Base-by-base conservation (phyloP, 2,888 invertebrate species). In the Scaeva pyrastri region DNA sequence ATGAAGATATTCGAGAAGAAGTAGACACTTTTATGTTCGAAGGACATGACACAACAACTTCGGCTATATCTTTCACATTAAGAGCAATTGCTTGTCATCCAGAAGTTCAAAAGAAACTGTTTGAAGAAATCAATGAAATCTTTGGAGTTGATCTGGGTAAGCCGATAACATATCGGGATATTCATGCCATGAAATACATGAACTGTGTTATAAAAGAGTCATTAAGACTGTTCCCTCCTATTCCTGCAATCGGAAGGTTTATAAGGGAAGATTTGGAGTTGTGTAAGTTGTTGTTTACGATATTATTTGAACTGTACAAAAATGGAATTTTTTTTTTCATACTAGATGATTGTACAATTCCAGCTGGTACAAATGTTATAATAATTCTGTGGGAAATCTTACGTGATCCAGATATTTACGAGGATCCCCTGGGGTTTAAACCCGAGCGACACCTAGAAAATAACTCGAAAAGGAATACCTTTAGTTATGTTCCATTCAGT, bases 21-120 rank as follows among this genome's bases (percentile, higher is more conserved):
- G 95, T 96, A 0, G 95, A 95, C 88, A 96, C 96, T 0, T 96
- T 96, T 89, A 95, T 96, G 94, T 96, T 96, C 91, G 96, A 94
- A 68, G 92, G 92, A 2, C 92, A 92, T 70, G 92, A 92, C 41
- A 93, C 92, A 1, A 92, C 91, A 43, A 91, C 91, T 3, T 90
- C 92, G 5, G 92, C 91, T 3, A 90, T 89, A 7, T 90, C 91
- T 7, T 92, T 92, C 60, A 89, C 90, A 7, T 80, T 93, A 2
- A 91, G 90, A 55, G 87, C 90, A 16, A 82, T 93, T 31, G 91
- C 92, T 0, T 88, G 90, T 2, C 89, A 93, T 88, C 82, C 87
- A 1, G 71, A 88, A 1, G 89, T 90, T 4, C 92, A 93, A 76
- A 83, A 89, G 14, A 90, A 90, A 66, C 74, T 92, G 0, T 90